Conservation (phyloP, 2,113 vertebrate species). For the Rousettus leschenaultii region DNA sequence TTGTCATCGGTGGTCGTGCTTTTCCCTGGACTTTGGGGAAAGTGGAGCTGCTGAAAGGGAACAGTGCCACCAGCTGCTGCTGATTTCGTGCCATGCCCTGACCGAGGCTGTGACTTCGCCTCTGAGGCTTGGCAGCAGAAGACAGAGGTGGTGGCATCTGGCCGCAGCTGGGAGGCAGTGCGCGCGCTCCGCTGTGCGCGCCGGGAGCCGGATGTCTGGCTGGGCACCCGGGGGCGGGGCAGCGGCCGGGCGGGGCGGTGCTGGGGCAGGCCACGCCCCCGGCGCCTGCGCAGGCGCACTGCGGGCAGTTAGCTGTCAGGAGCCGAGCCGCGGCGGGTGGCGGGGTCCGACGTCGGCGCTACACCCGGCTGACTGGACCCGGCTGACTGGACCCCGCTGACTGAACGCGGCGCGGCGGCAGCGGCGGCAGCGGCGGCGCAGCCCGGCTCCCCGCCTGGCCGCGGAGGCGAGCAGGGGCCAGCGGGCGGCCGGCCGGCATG, state of each 20-base stretch:
- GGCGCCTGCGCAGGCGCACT: slow-evolving; percentile 61
- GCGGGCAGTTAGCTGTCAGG: slow-evolving; percentile 66
- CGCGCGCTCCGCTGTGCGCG: no score
- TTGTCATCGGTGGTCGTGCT: background rate
- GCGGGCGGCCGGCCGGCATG: slow-evolving; percentile 74
- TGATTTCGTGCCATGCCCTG: background rate
- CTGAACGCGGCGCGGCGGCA: background rate
- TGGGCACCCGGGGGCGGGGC: background rate
- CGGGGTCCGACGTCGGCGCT: background rate
- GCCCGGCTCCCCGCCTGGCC: background rate
- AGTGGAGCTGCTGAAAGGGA: background rate
- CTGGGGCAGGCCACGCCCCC: background rate
- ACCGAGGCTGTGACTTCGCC: background rate
- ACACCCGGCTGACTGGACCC: background rate
- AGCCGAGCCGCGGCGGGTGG: background rate
- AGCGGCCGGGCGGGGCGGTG: background rate
- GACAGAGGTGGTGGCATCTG: background rate
- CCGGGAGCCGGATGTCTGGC: fast-evolving
- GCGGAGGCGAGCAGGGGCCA: slow-evolving; percentile 20
- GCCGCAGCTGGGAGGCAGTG: slow-evolving; percentile 47
- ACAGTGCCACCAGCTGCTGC: background rate
- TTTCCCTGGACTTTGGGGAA: background rate
- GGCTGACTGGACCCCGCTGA: slow-evolving; percentile 45
- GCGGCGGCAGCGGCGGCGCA: background rate
- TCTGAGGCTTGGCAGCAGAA: background rate